Evolutionary conservation across 2,113 vertebrate species (phyloP).

Genomic region (Silurus asotus): DNA sequence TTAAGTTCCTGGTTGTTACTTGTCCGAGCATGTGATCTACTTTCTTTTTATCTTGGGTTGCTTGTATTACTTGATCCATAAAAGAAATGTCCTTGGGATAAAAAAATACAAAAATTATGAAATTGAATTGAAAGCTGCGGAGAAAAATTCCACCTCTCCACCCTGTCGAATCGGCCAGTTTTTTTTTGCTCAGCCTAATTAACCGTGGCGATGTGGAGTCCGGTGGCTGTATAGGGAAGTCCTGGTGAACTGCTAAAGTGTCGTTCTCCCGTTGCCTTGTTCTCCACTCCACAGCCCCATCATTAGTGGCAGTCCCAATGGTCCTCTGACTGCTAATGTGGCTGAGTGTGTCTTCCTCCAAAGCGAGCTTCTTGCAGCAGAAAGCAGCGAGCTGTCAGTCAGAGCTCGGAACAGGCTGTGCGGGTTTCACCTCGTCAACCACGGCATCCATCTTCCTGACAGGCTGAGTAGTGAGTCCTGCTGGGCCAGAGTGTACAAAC

Average conservation of each 20-base stretch:
- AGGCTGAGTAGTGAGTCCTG: conserved; percentile 46
- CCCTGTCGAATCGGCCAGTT: background rate
- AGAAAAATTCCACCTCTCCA: conserved; percentile 7
- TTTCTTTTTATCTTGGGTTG: background rate
- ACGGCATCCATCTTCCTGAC: conserved; percentile 60
- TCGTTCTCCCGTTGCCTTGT: conserved; percentile 7
- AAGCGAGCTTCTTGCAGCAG: conserved; percentile 22
- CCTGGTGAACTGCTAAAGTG: conserved; percentile 30
- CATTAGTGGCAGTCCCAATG: conserved; percentile 47
- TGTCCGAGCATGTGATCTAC: background rate
- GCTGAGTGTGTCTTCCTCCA: conserved; percentile 46
- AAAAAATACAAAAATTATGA: background rate
- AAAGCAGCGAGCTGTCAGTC: conserved; percentile 52
- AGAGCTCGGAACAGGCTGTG: conserved; percentile 41
- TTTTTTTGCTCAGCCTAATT: conserved; percentile 37
- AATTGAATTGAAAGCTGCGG: background rate
- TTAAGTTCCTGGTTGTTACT: background rate
- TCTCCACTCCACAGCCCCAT: conserved; percentile 34
- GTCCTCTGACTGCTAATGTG: conserved; percentile 41
- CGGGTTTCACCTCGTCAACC: conserved; percentile 59
- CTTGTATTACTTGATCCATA: background rate
- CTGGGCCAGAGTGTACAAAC: conserved; percentile 69
- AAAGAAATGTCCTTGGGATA: background rate
- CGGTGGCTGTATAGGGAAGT: conserved; percentile 41
- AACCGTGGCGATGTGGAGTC: conserved; percentile 30